Evolutionary conservation across 1,140 invertebrate genomes (phyloP).

Genomic region (Pseudomyrmex sp.): DNA sequence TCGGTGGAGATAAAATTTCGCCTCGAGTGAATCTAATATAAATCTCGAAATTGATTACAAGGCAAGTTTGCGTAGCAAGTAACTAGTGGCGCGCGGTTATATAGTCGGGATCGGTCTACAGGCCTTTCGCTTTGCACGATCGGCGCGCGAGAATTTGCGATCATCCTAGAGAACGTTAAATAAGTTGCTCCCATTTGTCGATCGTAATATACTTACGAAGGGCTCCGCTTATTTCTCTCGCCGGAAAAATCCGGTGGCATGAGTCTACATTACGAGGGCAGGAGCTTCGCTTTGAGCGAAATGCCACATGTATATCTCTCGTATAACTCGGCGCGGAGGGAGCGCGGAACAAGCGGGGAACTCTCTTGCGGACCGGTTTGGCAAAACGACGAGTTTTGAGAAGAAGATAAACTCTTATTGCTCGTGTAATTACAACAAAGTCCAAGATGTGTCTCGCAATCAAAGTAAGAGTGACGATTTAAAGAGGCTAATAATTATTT

Average conservation of each 20-base stretch:
- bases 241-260: constrained; percentile 51
- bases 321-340: no score
- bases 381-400: constrained; percentile 47
- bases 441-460: constrained; percentile 35
- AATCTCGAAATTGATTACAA: constrained; percentile 62
- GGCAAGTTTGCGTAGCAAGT: constrained; percentile 53
- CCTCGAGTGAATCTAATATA: constrained; percentile 55
- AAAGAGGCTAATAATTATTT: constrained; percentile 53
- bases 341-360: constrained; percentile 16
- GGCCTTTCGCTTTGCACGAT: constrained; percentile 31
- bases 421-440: constrained; percentile 56
- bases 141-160: constrained; percentile 40
- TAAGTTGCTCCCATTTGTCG: constrained; percentile 61
- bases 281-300: constrained; percentile 46
- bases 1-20: constrained; percentile 52
- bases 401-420: constrained; percentile 54
- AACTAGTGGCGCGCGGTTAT: constrained; percentile 38
- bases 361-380: constrained; percentile 49
- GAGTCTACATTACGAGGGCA: constrained; percentile 59
- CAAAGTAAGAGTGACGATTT: constrained; percentile 48
- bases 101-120: constrained; percentile 4
- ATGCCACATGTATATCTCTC: constrained; percentile 48
- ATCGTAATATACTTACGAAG: constrained; percentile 60
- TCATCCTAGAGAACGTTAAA: constrained; percentile 57
- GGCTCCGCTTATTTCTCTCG: constrained; percentile 44